phyloP scores from a whole-genome alignment of 2,888 invertebrate genomes.

The Cancer borealis region DNA sequence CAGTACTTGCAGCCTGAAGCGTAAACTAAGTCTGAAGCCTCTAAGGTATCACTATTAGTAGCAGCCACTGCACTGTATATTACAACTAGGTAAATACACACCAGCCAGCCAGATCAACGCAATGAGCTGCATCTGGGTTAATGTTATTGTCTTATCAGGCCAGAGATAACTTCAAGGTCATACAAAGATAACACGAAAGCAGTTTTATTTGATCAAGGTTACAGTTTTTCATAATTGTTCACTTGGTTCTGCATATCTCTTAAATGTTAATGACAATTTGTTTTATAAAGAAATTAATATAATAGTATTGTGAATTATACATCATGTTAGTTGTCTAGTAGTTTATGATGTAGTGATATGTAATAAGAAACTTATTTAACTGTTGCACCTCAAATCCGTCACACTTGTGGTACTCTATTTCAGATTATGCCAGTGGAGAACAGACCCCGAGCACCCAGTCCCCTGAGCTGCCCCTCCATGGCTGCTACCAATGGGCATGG shows the following conservation, averaged over 20 bases:
- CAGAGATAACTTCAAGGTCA: not conserved
- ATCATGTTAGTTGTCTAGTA: not conserved
- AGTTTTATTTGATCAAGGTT: not conserved
- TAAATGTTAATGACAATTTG: not conserved
- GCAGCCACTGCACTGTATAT: no score
- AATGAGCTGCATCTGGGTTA: no score
- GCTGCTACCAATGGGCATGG: conserved; percentile 49
- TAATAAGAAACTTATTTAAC: not conserved
- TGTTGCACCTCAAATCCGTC: not conserved
- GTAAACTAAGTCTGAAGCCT: no score
- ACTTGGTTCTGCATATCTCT: not conserved
- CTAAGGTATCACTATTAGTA: no score
- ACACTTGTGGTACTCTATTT: not conserved
- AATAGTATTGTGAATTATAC: not conserved
- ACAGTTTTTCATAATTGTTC: not conserved
- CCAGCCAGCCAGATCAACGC: not conserved
- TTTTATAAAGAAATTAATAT: not conserved
- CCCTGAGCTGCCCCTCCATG: conserved; percentile 15
- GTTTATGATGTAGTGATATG: not conserved
- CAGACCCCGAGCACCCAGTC: conserved; percentile 7
- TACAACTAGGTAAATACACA: no score
- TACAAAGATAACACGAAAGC: not conserved
- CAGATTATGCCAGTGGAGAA: conserved; percentile 67
- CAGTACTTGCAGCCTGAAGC: no score
- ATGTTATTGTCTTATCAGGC: no score